phyloP scores from a whole-genome alignment of 2,888 invertebrate genomes.

The Epistrophella euchroma region DNA sequence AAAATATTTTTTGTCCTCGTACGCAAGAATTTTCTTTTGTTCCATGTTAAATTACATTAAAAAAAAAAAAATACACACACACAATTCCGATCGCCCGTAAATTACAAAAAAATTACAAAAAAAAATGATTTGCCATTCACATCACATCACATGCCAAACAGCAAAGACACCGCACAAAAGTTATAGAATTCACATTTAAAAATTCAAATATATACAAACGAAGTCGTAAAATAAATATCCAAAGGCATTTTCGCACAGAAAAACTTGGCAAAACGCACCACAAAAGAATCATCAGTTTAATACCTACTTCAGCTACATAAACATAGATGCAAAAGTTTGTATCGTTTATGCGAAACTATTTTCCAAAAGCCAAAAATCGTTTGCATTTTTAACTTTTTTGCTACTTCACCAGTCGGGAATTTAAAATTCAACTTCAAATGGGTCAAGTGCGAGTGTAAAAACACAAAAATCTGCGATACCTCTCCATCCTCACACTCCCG shows the following conservation, averaged over 20 bases:
- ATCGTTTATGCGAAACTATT: conserved; percentile 48
- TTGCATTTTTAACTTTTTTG: conserved; percentile 73
- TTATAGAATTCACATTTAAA: conserved; percentile 43
- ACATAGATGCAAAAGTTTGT: not conserved
- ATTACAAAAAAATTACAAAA: not conserved
- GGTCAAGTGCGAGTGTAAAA: conserved; percentile 66
- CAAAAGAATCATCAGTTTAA: not conserved
- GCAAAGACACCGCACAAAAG: conserved; percentile 26
- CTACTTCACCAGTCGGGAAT: conserved; percentile 29
- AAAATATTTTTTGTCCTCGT: not conserved
- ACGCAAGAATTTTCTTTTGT: not conserved
- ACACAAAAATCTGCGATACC: conserved; percentile 31
- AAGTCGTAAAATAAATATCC: conserved; percentile 26
- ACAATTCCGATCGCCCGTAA: not conserved
- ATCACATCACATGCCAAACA: conserved; percentile 17
- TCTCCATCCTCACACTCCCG: not conserved
- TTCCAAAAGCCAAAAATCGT: conserved; percentile 59
- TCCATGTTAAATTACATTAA: not conserved
- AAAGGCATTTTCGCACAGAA: conserved; percentile 31
- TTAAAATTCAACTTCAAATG: conserved; percentile 56
- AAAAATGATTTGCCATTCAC: conserved; percentile 43
- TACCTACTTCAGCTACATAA: not conserved
- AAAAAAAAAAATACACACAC: not conserved
- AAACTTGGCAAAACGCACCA: conserved; percentile 11
- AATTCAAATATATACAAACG: conserved; percentile 49